phyloP scores from a whole-genome alignment of 2,113 vertebrate genomes.

The Tauraco erythrolophus region DNA sequence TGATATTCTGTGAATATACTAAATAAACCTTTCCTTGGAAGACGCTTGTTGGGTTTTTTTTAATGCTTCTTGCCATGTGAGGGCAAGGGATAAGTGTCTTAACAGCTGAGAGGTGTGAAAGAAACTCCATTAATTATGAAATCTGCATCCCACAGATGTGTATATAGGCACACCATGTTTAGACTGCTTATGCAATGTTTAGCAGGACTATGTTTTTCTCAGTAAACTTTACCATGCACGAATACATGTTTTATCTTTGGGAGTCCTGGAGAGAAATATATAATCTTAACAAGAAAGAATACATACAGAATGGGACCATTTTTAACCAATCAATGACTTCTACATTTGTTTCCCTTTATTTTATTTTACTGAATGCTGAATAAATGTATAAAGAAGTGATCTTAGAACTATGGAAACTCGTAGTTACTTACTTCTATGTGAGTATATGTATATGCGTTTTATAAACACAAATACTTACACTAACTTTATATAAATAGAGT shows the following conservation, averaged over 20 bases:
- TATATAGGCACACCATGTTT: background rate
- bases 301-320: background rate
- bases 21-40: slow-evolving; percentile 25
- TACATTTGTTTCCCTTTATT: background rate
- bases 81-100: background rate
- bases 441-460: background rate
- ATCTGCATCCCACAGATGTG: background rate
- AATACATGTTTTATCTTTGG: background rate
- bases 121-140: background rate
- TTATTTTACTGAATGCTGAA: background rate
- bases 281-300: background rate
- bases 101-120: background rate
- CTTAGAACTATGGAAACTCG: background rate
- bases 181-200: background rate
- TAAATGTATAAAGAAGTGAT: background rate
- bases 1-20: slow-evolving; percentile 18
- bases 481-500: background rate
- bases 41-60: background rate
- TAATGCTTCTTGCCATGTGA: background rate
- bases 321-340: background rate
- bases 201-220: background rate
- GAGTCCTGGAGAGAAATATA: background rate
- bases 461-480: background rate
- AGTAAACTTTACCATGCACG: background rate
- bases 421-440: background rate